Percentiles rank a stretch among this genome's conserved stretches.
These are phyloP conservation scores for Lathamus discolor DNA, from an alignment of 2,113 vertebrate species.

Conservation along the genomic window DNA sequence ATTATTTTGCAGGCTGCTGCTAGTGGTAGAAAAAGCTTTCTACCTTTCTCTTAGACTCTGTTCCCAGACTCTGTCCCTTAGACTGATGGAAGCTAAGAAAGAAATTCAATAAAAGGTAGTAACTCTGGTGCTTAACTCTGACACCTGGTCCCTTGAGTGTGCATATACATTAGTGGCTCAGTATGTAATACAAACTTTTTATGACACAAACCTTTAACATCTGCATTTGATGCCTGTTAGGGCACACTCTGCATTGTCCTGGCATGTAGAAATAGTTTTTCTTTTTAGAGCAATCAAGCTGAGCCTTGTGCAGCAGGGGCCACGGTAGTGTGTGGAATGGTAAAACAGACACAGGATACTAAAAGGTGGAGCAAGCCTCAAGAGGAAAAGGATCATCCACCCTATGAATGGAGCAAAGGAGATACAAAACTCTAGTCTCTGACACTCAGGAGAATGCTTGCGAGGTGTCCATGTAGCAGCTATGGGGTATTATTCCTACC, in stretches of 20 bases:
- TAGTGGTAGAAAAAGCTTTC: background rate
- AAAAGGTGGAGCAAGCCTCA: background rate
- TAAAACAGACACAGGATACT: background rate
- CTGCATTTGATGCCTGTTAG: background rate
- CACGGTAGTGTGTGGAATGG: accelerated
- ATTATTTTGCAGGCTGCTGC: background rate
- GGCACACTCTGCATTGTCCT: background rate
- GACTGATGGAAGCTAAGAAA: background rate
- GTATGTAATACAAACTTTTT: background rate
- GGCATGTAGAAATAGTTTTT: accelerated
- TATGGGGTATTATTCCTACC: accelerated
- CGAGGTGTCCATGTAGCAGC: background rate
- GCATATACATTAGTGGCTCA: background rate
- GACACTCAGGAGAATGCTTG: accelerated
- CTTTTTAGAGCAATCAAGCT: background rate
- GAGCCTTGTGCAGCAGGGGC: accelerated
- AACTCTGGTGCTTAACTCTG: background rate
- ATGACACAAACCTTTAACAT: background rate
- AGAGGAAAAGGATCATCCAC: background rate
- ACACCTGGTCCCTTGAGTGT: accelerated
- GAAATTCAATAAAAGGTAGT: background rate
- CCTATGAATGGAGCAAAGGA: background rate
- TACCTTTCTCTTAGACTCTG: background rate
- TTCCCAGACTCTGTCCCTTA: background rate
- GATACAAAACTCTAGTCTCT: accelerated